A percentile compares a stretch with the other conserved stretches of the same genome.
These are phyloP conservation scores for Girardia tigrina DNA, from an alignment of 2,888 invertebrate genomes.

Conservation along the genomic window DNA sequence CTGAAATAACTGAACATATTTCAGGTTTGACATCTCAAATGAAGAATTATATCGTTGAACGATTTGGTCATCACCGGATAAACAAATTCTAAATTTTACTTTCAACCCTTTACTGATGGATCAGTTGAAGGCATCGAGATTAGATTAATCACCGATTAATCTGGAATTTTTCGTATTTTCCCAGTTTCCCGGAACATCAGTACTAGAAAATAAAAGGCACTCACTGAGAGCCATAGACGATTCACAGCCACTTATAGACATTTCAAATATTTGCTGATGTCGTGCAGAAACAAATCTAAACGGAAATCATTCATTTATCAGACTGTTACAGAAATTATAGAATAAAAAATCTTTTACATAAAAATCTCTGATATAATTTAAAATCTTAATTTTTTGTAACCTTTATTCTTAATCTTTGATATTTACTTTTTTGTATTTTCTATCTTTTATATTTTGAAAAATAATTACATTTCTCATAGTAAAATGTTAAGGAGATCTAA, in stretches of 20 bases:
- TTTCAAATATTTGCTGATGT: slow-evolving; percentile 23
- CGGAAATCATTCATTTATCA: too few relatives aligned
- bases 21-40: neutral
- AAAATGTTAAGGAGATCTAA: too few relatives aligned
- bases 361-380: too few relatives aligned
- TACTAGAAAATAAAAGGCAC: slow-evolving; percentile 12
- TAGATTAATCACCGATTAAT: neutral
- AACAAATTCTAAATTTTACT: neutral
- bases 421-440: too few relatives aligned
- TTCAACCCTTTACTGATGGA: neutral
- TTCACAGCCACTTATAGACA: slow-evolving; percentile 7
- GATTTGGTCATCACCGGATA: neutral
- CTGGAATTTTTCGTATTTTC: neutral
- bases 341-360: too few relatives aligned
- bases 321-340: too few relatives aligned
- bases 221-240: slow-evolving; percentile 19
- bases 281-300: neutral
- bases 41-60: neutral
- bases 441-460: too few relatives aligned
- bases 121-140: neutral
- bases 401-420: too few relatives aligned
- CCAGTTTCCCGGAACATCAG: neutral
- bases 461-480: too few relatives aligned
- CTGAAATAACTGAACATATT: neutral
- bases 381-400: too few relatives aligned